A percentile compares a stretch with the other conserved stretches of the same genome.
Evolutionary conservation across 2,797 vertebrate species (phyloP).

Genomic region (Peromyscus eremicus): DNA sequence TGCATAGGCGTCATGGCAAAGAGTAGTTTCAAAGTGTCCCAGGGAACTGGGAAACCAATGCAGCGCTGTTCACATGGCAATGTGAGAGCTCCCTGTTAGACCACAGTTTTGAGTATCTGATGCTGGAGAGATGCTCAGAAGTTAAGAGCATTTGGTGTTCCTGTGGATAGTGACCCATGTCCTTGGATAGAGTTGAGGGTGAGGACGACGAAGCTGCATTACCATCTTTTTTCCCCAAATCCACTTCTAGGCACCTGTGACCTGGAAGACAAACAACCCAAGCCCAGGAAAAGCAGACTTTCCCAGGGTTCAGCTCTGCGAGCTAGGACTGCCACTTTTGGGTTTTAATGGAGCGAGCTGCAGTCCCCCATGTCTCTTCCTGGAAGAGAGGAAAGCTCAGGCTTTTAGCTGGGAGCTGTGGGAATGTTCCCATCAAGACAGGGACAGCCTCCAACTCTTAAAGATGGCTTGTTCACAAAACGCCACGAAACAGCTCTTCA

Average conservation of each 20-base stretch:
- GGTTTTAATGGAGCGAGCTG: background rate
- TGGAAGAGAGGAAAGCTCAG: background rate
- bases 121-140: background rate
- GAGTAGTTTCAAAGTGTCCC: background rate
- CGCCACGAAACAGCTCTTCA: constrained; percentile 80
- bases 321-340: no score
- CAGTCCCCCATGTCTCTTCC: no score
- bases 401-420: background rate
- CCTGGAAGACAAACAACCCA: no score
- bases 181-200: no score
- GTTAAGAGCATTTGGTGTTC: background rate
- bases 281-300: background rate
- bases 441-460: constrained; percentile 65
- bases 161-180: background rate
- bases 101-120: background rate
- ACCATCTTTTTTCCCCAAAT: fast-evolving
- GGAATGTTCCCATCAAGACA: background rate
- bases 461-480: constrained; percentile 77
- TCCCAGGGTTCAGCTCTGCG: background rate
- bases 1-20: background rate
- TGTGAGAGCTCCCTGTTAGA: no score
- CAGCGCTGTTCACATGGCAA: fast-evolving
- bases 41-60: background rate
- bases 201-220: fast-evolving
- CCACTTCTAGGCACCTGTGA: fast-evolving